Conservation (phyloP, 2,797 vertebrate genomes). For the Schizopygopsis pylzovi region DNA sequence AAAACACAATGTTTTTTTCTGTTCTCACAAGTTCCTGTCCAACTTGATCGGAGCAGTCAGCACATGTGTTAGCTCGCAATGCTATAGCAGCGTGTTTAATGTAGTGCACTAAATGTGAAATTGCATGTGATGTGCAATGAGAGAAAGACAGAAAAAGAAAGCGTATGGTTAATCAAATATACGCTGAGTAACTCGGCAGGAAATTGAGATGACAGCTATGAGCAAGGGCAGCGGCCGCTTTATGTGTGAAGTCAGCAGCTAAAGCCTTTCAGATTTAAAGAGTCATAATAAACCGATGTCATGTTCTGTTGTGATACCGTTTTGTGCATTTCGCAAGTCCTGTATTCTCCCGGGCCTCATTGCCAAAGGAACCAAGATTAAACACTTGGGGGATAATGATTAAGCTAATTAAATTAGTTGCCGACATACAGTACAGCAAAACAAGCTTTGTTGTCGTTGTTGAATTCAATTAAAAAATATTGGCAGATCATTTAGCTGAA, state of each 20-base stretch:
- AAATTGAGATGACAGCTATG: slow-evolving; percentile 42
- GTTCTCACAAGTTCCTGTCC: not conserved
- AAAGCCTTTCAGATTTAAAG: slow-evolving; percentile 41
- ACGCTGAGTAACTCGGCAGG: slow-evolving; percentile 26
- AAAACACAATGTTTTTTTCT: not conserved
- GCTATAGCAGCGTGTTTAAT: slow-evolving; percentile 47
- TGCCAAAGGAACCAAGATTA: slow-evolving; percentile 18
- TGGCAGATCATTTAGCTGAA: not conserved
- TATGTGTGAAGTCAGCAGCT: slow-evolving; percentile 34
- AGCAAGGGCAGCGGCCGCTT: slow-evolving; percentile 4
- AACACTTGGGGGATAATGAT: slow-evolving; percentile 31
- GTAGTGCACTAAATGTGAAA: slow-evolving; percentile 59
- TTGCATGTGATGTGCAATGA: slow-evolving; percentile 21
- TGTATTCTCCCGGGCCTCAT: slow-evolving; percentile 19
- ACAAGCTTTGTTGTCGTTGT: not conserved
- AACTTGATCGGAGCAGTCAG: not conserved
- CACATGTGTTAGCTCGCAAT: slow-evolving; percentile 40
- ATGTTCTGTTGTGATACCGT: slow-evolving; percentile 7
- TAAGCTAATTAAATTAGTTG: slow-evolving; percentile 25
- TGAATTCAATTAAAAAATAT: not conserved
- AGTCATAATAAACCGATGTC: slow-evolving; percentile 33
- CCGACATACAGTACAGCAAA: not conserved
- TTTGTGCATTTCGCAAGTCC: slow-evolving; percentile 18
- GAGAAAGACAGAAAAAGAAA: slow-evolving; percentile 9
- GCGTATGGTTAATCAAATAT: slow-evolving; percentile 40